Evolutionary conservation across 2,888 invertebrate species (phyloP), one percentile per base, ranked within the genome.

Genomic region (Cataglyphis albicans): DNA sequence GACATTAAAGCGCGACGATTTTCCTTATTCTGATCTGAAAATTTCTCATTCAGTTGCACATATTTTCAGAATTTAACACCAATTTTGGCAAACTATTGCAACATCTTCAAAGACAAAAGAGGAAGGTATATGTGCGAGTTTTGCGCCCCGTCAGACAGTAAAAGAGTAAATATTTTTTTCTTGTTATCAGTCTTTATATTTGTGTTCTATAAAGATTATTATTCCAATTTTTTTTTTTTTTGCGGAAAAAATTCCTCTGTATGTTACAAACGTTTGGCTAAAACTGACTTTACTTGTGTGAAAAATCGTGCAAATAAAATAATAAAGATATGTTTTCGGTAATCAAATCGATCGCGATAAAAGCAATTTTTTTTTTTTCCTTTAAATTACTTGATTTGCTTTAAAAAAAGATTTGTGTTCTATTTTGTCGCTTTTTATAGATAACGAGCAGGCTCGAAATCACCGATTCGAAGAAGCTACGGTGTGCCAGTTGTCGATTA

Each of bases 41-140:
- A 57, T 65, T 35, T 64, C n/a, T 48, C 57, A 29, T 18, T 32
- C 25, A 38, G 18, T 10, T 15, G 21, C 35, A 1, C 6, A 21
- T 9, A 18, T 35, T 78, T 72, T 21, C 6, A 57, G 65, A 83
- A 35, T 3, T 35, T 32, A 15, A 81, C 10, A 9, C 18, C 67
- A 25, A 35, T 18, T 4, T n/a, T 48, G 1, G 29, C 29, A 81
- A 72, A 48, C 7, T 83, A 80, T 38, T 83, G 67, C 32, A 80
- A 18, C 25, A 48, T 85, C n/a, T 73, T 78, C 21, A 86, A 25
- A 25, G 83, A 84, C 7, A 86, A 63, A 29, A 81, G 72, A 9
- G 90, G 85, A n/a, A 81, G 73, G 38, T 38, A 86, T 15, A 86
- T 70, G 21, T 90, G 90, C 12, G 82, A 87, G 32, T 57, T 63